Base-by-base conservation (phyloP, 2,113 vertebrate species). In the Pachypanchax playfairii region DNA sequence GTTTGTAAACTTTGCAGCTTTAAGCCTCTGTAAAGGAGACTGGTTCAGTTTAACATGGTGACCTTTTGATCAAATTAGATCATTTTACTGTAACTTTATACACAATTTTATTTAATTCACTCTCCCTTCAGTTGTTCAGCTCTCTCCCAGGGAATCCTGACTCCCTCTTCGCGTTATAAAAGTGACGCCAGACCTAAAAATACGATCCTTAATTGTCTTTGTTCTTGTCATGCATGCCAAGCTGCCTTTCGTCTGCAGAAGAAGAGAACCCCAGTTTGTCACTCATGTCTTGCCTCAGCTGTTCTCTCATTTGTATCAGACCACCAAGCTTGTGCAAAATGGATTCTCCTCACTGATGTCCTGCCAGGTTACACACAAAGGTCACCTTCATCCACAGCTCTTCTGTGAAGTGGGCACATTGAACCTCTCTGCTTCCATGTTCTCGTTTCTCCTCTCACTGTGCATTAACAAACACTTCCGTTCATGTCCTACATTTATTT, bases 301-400 rank as follows among this genome's bases (percentile, higher is more conserved):
- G 33, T 65, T 57, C 59, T 61, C 43, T 46, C 44, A 35, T 17
- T 21, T 13, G 17, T 20, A 26, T 48, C 29, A 52, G 29, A 44
- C 57, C 41, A 44, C 14, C 48, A 6, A 31, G 25, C 52, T 24
- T 3, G 28, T 17, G 49, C 56, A 38, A 28, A 56, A 33, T 49
- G 62, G 56, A 52, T 50, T 62, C 29, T 54, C 25, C 65, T 58
- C 61, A 0, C 65, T 52, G 65, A 59, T 28, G 53, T 35, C 21
- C 46, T 43, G 55, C 21, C 46, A 49, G 57, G 36, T 75, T 75
- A 53, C 26, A 63, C 36, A 25, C 54, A 48, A 36, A 75, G 81
- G 84, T 88, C 79, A 86, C 85, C 71, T 90, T 85, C 58, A 79
- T 51, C 68, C 56, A 44, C 55, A 63, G 73, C 39, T 33, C 38